These are phyloP conservation scores for Porites rus DNA, from an alignment of 92 coral and sea anemone genomes.

Conservation along the genomic window DNA sequence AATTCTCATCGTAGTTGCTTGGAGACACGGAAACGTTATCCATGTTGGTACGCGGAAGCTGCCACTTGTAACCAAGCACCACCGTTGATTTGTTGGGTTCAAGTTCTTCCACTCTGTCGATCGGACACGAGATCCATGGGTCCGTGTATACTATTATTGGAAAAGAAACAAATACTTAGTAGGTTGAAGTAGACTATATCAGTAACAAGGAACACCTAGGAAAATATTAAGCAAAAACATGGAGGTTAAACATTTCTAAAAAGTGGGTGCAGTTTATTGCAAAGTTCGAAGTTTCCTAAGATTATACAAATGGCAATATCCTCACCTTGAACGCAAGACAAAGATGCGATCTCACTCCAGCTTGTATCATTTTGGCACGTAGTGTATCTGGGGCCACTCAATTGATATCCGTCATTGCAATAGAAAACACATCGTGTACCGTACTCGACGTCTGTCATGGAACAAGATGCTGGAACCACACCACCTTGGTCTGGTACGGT, in stretches of 20 bases:
- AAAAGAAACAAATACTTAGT: background rate
- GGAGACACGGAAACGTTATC: constrained; percentile 77
- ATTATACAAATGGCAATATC: no score
- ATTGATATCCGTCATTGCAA: constrained; percentile 87
- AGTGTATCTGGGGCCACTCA: constrained; percentile 93
- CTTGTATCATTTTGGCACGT: constrained; percentile 82
- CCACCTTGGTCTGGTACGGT: constrained; percentile 79
- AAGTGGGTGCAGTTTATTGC: no score
- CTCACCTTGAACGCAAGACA: constrained; percentile 71
- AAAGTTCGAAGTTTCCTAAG: no score
- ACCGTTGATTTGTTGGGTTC: constrained; percentile 68
- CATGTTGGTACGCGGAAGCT: constrained; percentile 88
- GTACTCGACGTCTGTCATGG: constrained; percentile 84
- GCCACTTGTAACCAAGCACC: constrained; percentile 88
- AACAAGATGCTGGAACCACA: constrained; percentile 79
- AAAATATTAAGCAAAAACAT: no score
- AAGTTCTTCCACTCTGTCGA: constrained; percentile 76
- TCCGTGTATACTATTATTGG: constrained; percentile 69
- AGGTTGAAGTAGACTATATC: no score
- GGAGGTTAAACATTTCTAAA: no score
- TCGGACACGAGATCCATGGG: constrained; percentile 95
- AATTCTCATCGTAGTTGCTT: constrained; percentile 72
- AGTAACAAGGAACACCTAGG: no score
- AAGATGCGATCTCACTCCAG: constrained; percentile 89
- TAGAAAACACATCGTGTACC: constrained; percentile 90